Base-by-base conservation (phyloP, 2,888 invertebrate species). In the Luffia ferchaultella region DNA sequence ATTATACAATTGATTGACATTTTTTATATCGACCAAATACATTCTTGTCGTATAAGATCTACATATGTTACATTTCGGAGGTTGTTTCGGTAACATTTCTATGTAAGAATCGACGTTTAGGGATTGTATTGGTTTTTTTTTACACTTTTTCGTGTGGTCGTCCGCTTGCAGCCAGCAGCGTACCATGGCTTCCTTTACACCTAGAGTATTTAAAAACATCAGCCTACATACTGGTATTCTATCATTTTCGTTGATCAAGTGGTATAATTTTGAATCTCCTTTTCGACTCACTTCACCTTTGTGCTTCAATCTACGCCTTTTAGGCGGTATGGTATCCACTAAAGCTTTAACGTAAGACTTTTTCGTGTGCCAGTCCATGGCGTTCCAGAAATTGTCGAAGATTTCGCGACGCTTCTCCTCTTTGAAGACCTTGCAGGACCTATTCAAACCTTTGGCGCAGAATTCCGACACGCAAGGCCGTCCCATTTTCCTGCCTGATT, bases 181-280 rank as follows among this genome's bases (percentile, higher is more conserved):
- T 0, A 77, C 62, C 64, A 67, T 76, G 0, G 76, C 73, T 30
- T 77, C 77, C 57, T 77, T 77, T 0, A 77, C 57, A 0, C 73
- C 76, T 20, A 77, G 20, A 0, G 77, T 77, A 15, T 73, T 73
- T 0, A 76, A 49, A 51, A 77, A 77, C 55, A 69, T 74, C 0
- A 64, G 58, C 0, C 76, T 52, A 20, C 77, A 77, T 0, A 77
- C 77, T 0, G 60, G 55, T 0, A 67, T 1, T 17, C 60, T 64
- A 1, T 67, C 55, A 0, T 59, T 61, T 0, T 64, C 59, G 1
- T 57, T 54, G 18, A 57, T 43, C 1, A 76, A 48, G 52, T 73
- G 63, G 12, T 76, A 76, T 0, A 61, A 1, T 15, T 70, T 76
- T 0, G 75, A 72, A 45, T 71, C 74, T 0, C 66, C 69, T 46